Percentiles rank a stretch among this genome's conserved stretches.
Conservation (phyloP, 1,140 invertebrate species). For the Druon quercuslanigerum region DNA sequence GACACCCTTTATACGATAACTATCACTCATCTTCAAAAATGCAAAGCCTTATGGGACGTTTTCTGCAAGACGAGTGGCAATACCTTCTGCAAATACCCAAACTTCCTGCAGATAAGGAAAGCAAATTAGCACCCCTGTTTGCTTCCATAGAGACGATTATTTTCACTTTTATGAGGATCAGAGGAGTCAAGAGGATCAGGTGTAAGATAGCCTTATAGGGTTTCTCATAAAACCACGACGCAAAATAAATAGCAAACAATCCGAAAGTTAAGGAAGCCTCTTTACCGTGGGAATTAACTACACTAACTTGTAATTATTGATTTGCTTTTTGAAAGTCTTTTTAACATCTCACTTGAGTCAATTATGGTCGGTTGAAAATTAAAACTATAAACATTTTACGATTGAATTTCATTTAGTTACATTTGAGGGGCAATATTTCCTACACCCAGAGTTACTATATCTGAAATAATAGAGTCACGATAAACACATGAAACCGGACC, state of each 20-base stretch:
- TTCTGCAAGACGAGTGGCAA: constrained; percentile 6
- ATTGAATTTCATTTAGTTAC: not conserved
- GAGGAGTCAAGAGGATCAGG: constrained; percentile 13
- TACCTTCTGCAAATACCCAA: constrained; percentile 7
- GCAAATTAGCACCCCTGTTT: constrained; percentile 22
- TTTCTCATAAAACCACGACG: not conserved
- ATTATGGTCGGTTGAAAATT: too few relatives aligned
- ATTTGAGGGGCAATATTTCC: not conserved
- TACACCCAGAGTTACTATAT: not conserved
- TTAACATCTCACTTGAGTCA: not conserved
- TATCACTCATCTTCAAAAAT: not conserved
- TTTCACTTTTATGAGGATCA: not conserved
- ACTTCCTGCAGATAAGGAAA: constrained; percentile 17
- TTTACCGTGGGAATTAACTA: constrained; percentile 13
- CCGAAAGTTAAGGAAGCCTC: not conserved
- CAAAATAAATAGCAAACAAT: constrained; percentile 8
- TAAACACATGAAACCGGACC: constrained; percentile 1
- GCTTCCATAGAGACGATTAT: not conserved
- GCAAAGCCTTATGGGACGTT: not conserved
- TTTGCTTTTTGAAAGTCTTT: not conserved
- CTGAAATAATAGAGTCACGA: not conserved
- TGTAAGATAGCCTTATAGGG: constrained; percentile 7
- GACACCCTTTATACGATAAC: constrained; percentile 6
- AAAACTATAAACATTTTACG: not conserved
- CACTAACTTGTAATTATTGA: not conserved